Conservation (phyloP, 1,140 invertebrate genomes). For the Cylas formicarius region DNA sequence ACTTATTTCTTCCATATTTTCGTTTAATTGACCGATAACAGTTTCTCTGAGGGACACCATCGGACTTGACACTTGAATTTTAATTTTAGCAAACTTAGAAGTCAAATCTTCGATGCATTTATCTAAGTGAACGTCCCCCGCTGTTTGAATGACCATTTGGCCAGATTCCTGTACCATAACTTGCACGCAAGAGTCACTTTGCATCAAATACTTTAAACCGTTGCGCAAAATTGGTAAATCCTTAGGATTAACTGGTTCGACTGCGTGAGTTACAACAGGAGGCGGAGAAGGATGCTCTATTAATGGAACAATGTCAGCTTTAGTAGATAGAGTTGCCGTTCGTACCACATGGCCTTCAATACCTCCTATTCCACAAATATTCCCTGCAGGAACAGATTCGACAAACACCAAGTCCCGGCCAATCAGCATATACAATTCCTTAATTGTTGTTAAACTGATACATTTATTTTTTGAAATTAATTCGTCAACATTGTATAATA, state of each 20-base stretch:
- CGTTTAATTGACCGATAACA: slow-evolving; percentile 16
- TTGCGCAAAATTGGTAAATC: slow-evolving; percentile 76
- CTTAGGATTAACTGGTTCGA: slow-evolving; percentile 80
- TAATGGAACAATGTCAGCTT: slow-evolving; percentile 80
- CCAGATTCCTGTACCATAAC: slow-evolving; percentile 88
- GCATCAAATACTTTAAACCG: slow-evolving; percentile 75
- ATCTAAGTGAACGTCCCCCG: slow-evolving; percentile 96
- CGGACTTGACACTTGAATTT: slow-evolving; percentile 85
- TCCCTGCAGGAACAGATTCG: slow-evolving; percentile 77
- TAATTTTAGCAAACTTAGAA: slow-evolving; percentile 76
- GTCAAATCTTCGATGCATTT: slow-evolving; percentile 85
- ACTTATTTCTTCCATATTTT: neutral
- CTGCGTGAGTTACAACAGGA: slow-evolving; percentile 88
- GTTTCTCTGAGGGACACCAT: slow-evolving; percentile 97
- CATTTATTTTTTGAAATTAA: slow-evolving; percentile 41
- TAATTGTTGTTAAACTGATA: slow-evolving; percentile 51
- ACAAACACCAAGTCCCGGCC: slow-evolving; percentile 83
- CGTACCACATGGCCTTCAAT: slow-evolving; percentile 79
- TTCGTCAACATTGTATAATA: slow-evolving; percentile 29
- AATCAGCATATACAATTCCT: slow-evolving; percentile 84
- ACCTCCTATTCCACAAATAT: slow-evolving; percentile 81
- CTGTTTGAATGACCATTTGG: slow-evolving; percentile 92
- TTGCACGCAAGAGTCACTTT: slow-evolving; percentile 90
- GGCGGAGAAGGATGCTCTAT: slow-evolving; percentile 68
- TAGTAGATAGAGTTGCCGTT: slow-evolving; percentile 84